Evolutionary conservation across 2,888 invertebrate genomes (phyloP).

Genomic region (Chymomyza procnemis): DNA sequence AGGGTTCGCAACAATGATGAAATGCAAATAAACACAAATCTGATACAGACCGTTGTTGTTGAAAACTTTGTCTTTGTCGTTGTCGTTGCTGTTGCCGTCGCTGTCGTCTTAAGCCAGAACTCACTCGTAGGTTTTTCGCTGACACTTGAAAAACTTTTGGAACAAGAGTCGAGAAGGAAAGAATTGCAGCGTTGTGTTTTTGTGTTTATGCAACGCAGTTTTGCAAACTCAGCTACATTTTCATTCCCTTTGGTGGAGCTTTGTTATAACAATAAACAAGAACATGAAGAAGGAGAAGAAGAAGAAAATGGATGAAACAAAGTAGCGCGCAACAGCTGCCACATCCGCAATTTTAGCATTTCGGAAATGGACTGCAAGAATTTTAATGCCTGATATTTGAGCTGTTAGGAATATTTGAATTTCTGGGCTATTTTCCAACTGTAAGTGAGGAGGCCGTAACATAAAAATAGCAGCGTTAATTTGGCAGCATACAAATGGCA

Average conservation of each 20-base stretch:
- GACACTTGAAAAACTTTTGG: conserved; percentile 7
- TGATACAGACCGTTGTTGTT: background rate
- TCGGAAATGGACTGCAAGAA: conserved; percentile 27
- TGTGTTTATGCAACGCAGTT: background rate
- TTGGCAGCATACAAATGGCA: background rate
- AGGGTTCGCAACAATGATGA: background rate
- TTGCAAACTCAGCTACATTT: background rate
- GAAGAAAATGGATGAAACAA: background rate
- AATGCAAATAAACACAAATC: conserved; percentile 56
- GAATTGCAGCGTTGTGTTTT: background rate
- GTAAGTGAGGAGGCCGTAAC: background rate
- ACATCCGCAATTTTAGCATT: conserved; percentile 49
- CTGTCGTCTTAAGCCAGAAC: background rate
- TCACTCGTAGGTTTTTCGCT: conserved; percentile 12
- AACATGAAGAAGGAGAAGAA: background rate
- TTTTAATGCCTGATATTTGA: conserved; percentile 33
- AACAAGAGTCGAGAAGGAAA: background rate
- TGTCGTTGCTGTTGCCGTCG: conserved; percentile 21
- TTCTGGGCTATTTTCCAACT: background rate
- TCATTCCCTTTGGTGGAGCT: background rate
- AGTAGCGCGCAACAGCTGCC: background rate
- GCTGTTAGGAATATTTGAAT: conserved; percentile 27
- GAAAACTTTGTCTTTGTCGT: background rate
- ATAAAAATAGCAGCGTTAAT: conserved; percentile 25
- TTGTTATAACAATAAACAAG: background rate